Evolutionary conservation across 2,888 invertebrate species (phyloP).

Genomic region (Melanotus villosus): DNA sequence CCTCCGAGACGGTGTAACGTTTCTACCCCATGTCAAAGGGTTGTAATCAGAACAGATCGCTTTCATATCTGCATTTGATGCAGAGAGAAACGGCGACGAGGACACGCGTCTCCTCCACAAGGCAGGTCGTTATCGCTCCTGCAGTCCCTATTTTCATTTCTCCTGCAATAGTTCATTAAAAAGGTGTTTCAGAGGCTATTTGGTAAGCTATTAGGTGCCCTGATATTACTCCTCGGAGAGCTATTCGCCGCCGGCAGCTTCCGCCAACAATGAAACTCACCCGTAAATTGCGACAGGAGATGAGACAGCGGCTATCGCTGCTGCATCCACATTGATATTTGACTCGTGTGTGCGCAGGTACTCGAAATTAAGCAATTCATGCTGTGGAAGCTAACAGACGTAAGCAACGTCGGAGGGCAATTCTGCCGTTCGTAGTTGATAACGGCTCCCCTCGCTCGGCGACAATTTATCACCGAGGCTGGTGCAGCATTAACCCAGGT

Average conservation of each 20-base stretch:
- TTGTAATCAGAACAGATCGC: slow-evolving; percentile 45
- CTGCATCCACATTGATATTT: slow-evolving; percentile 43
- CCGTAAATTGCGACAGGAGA: slow-evolving; percentile 48
- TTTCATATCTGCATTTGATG: slow-evolving; percentile 33
- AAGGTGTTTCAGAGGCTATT: slow-evolving; percentile 82
- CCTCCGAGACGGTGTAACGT: slow-evolving; percentile 49
- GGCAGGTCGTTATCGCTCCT: slow-evolving; percentile 48
- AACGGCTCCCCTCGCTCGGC: slow-evolving; percentile 63
- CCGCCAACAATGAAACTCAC: slow-evolving; percentile 69
- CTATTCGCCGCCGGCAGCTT: slow-evolving; percentile 67
- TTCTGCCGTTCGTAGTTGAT: slow-evolving; percentile 64
- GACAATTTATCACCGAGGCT: slow-evolving; percentile 68
- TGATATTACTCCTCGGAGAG: slow-evolving; percentile 70
- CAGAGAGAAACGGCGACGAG: slow-evolving; percentile 28
- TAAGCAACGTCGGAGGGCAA: slow-evolving; percentile 55
- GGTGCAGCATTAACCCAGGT: slow-evolving; percentile 67
- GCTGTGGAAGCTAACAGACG: slow-evolving; percentile 49
- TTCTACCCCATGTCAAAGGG: slow-evolving; percentile 48
- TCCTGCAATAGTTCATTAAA: slow-evolving; percentile 78
- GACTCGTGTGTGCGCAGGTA: slow-evolving; percentile 41
- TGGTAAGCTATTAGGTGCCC: slow-evolving; percentile 78
- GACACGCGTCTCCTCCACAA: slow-evolving; percentile 34
- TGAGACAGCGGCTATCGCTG: slow-evolving; percentile 45
- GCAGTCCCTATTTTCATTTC: slow-evolving; percentile 69
- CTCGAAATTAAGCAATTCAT: slow-evolving; percentile 47